phyloP scores from a whole-genome alignment of 2,113 vertebrate species.

The Bungarus multicinctus region DNA sequence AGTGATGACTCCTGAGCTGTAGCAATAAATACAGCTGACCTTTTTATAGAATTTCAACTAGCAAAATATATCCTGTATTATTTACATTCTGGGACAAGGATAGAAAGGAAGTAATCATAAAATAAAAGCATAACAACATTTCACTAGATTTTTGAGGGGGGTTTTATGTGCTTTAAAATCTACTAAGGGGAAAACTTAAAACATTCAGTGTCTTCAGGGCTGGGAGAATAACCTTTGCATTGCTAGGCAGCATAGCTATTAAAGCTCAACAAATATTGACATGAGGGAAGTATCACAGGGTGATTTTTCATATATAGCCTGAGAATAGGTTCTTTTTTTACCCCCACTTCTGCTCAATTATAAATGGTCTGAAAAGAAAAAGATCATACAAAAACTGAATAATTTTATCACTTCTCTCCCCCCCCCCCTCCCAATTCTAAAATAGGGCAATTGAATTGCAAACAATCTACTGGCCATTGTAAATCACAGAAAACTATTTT shows the following conservation, averaged over 20 bases:
- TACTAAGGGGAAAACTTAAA: slow-evolving; percentile 5
- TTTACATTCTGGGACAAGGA: background rate
- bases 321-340: background rate
- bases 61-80: background rate
- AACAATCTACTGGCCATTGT: slow-evolving; percentile 28
- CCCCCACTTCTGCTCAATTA: slow-evolving; percentile 20
- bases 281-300: slow-evolving; percentile 15
- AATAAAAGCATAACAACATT: background rate
- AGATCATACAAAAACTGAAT: slow-evolving; percentile 24
- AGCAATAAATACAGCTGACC: background rate
- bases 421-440: slow-evolving; percentile 7
- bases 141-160: background rate
- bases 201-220: background rate
- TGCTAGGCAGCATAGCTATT: background rate
- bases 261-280: slow-evolving; percentile 45
- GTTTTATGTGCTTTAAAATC: background rate
- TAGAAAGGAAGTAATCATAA: background rate
- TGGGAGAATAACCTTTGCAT: slow-evolving; percentile 15
- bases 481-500: slow-evolving; percentile 48
- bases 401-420: slow-evolving; percentile 25
- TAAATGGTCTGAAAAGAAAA: slow-evolving; percentile 30
- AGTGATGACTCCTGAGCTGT: background rate
- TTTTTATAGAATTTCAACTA: background rate
- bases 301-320: slow-evolving; percentile 26
- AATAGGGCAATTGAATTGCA: slow-evolving; percentile 41